phyloP scores from a whole-genome alignment of 2,113 vertebrate species.

The Balaenoptera acutorostrata region DNA sequence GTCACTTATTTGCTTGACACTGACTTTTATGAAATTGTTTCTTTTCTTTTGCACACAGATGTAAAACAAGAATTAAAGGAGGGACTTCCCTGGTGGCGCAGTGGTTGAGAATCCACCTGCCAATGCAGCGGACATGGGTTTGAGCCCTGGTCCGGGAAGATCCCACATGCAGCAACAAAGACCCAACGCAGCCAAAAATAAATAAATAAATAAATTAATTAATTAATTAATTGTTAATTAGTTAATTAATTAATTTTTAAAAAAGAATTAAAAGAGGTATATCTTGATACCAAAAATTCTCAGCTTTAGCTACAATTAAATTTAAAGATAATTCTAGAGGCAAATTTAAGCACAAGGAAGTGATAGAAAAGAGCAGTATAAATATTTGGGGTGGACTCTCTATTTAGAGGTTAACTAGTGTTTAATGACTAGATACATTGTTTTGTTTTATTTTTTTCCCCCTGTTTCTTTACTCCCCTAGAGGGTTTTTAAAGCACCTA shows the following conservation, averaged over 20 bases:
- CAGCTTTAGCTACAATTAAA: not conserved
- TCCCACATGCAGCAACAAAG: not conserved
- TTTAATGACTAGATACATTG: not conserved
- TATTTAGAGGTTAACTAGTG: not conserved
- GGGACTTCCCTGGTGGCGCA: not conserved
- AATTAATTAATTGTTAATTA: no score
- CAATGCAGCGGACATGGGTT: not conserved
- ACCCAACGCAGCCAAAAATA: not conserved
- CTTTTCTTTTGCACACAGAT: not conserved
- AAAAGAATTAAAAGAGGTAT: not conserved
- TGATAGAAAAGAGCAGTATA: not conserved
- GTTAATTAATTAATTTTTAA: accelerated
- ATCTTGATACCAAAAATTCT: not conserved
- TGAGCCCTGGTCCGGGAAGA: not conserved
- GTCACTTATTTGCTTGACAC: not conserved
- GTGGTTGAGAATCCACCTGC: not conserved
- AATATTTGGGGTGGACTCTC: not conserved
- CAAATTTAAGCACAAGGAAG: not conserved
- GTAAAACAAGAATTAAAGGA: not conserved
- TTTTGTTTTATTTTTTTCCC: not conserved
- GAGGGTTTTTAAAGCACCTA: not conserved
- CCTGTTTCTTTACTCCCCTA: not conserved
- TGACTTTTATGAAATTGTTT: not conserved
- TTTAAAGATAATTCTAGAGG: not conserved
- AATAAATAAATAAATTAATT: not conserved